A percentile compares a stretch with the other conserved stretches of the same genome.
Conservation (phyloP, 1,140 invertebrate genomes). For the Hyles vespertilio region DNA sequence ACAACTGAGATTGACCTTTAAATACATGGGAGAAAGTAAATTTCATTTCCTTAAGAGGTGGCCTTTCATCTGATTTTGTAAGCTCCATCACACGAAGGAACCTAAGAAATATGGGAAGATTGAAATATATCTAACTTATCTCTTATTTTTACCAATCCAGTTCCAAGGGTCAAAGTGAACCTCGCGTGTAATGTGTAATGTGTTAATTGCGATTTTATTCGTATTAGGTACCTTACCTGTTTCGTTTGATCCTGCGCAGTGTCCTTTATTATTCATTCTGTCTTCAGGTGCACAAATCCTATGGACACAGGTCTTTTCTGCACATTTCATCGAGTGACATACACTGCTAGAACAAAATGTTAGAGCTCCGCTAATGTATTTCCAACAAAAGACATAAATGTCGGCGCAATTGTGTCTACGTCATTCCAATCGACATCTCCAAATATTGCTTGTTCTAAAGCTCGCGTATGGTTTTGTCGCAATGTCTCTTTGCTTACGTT, state of each 20-base stretch:
- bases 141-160: too few relatives aligned
- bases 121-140: too few relatives aligned
- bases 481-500: constrained; percentile 47
- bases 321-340: constrained; percentile 65
- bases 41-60: too few relatives aligned
- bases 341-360: constrained; percentile 57
- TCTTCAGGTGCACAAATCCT: constrained; percentile 50
- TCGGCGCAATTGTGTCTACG: constrained; percentile 48
- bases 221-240: constrained; percentile 38
- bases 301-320: constrained; percentile 47
- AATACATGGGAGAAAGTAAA: too few relatives aligned
- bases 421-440: constrained; percentile 59
- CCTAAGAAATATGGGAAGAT: too few relatives aligned
- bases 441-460: constrained; percentile 55
- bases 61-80: too few relatives aligned
- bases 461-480: constrained; percentile 38
- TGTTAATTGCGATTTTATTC: too few relatives aligned
- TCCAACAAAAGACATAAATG: constrained; percentile 58
- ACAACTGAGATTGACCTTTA: too few relatives aligned
- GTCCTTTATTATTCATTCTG: constrained; percentile 54
- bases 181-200: too few relatives aligned
- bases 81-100: too few relatives aligned
- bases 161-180: too few relatives aligned
- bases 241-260: constrained; percentile 46
- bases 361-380: constrained; percentile 57